Evolutionary conservation across 1,140 invertebrate genomes (phyloP), one percentile per base, ranked within the genome.

Genomic region (Chironomus tepperi): DNA sequence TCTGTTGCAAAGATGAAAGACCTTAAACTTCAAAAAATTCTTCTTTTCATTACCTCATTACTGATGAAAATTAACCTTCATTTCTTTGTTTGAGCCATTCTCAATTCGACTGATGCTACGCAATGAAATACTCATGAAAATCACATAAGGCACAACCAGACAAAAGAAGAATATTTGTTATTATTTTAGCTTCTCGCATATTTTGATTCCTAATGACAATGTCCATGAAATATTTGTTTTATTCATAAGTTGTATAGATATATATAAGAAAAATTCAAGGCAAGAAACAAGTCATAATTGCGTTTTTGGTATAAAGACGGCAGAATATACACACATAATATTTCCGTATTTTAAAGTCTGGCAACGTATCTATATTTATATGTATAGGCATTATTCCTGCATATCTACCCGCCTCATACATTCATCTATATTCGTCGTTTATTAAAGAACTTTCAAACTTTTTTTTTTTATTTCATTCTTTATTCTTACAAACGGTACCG

Each of bases 271-370:
- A 15, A 15, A 57, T 57, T 57, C 47, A 15, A 57, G 47, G 12
- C 47, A 57, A 57, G 43, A 57, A 57, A 57, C 47, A 15, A 57
- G 47, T 57, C 47, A 57, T n/a, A 57, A 57, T 57, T 57, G 47
- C 47, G 47, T 57, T 57, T 57, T 57, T 57, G 47, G n/a, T 57
- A 34, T 34, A 15, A n/a, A 57, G 47, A 15, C 43, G 12, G 47
- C 47, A 15, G n/a, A 57, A 57, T 5, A 57, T 10, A 34, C 24
- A 34, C 24, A 34, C 24, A 12, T 57, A n/a, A 57, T 57, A 57
- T 57, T 57, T 57, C 47, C 47, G 47, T n/a, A n/a, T 57, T 12
- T 57, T 12, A n/a, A 57, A 57, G 47, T 57, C 47, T 57, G 47
- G 47, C 47, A 57, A 57, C 47, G 47, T n/a, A n/a, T 57, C 47